Percentiles rank a stretch among this genome's conserved stretches.
Evolutionary conservation across 2,888 invertebrate genomes (phyloP).

Genomic region (Itoplectis maculator): DNA sequence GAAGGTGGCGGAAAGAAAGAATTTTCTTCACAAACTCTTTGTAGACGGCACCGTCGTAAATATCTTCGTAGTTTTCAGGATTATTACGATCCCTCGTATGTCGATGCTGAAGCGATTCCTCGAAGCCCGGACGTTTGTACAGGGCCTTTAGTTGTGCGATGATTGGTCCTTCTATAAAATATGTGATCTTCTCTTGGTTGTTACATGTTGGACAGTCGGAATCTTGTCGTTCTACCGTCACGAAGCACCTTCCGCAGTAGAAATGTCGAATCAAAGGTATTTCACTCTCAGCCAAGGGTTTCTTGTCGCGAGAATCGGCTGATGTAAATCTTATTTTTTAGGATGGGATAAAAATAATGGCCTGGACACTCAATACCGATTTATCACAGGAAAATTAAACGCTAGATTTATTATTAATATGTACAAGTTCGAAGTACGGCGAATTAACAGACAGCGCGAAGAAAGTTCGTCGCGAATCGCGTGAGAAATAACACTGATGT

Average conservation of each 20-base stretch:
- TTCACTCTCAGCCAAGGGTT: slow-evolving; percentile 44
- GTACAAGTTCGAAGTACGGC: no score
- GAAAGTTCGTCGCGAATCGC: no score
- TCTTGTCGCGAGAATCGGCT: no score
- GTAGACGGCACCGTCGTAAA: slow-evolving; percentile 47
- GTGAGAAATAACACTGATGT: no score
- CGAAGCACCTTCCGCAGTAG: slow-evolving; percentile 52
- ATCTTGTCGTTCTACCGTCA: slow-evolving; percentile 15
- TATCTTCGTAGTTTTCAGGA: slow-evolving; percentile 27
- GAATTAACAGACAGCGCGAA: no score
- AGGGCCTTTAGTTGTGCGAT: slow-evolving; percentile 52
- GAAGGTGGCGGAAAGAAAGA: no score
- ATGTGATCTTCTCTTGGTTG: slow-evolving; percentile 15
- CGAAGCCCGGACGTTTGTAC: slow-evolving; percentile 55
- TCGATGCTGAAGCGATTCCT: slow-evolving; percentile 24
- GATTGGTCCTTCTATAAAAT: slow-evolving; percentile 63
- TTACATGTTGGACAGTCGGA: slow-evolving; percentile 32
- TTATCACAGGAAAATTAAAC: no score
- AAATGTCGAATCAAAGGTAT: slow-evolving; percentile 54
- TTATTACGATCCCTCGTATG: slow-evolving; percentile 20
- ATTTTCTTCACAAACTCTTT: no score
- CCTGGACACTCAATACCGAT: no score
- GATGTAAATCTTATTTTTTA: no score
- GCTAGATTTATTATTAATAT: no score
- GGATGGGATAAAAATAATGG: no score